A percentile compares a stretch with the other conserved stretches of the same genome.
phyloP scores from a whole-genome alignment of 2,888 invertebrate genomes.

The Drosophila mercatorum region DNA sequence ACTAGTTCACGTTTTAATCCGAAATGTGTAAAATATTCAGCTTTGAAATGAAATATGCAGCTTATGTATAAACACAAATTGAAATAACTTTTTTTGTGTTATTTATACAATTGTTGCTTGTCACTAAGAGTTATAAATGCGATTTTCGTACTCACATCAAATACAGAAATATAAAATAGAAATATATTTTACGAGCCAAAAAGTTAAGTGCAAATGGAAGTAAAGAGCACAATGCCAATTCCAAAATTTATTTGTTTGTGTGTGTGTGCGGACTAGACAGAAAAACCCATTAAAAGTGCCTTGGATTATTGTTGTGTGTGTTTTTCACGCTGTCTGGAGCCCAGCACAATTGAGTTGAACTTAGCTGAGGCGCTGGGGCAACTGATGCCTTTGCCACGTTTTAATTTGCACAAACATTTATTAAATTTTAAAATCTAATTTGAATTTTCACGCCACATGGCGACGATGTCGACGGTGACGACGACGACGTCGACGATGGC shows the following conservation, averaged over 20 bases:
- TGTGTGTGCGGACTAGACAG: slow-evolving; percentile 46
- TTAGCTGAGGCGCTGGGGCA: slow-evolving; percentile 34
- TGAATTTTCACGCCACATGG: slow-evolving; percentile 77
- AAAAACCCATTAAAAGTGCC: slow-evolving; percentile 65
- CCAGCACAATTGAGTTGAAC: slow-evolving; percentile 13
- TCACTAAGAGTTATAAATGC: background rate
- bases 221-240: slow-evolving; percentile 5
- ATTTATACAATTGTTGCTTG: slow-evolving; percentile 2
- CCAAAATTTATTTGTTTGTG: background rate
- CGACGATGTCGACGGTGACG: slow-evolving; percentile 19
- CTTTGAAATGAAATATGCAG: background rate
- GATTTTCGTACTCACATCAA: background rate
- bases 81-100: background rate
- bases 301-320: slow-evolving; percentile 36
- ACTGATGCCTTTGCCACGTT: slow-evolving; percentile 65
- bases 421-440: slow-evolving; percentile 82
- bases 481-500: slow-evolving; percentile 6
- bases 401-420: slow-evolving; percentile 75
- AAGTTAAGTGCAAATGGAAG: slow-evolving; percentile 7
- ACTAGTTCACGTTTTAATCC: background rate
- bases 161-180: background rate
- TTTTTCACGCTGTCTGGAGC: slow-evolving; percentile 43
- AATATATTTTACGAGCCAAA: slow-evolving; percentile 3
- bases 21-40: background rate
- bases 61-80: background rate